Evolutionary conservation across 1,140 invertebrate species (phyloP).

Genomic region (Chrysoperla carnea): DNA sequence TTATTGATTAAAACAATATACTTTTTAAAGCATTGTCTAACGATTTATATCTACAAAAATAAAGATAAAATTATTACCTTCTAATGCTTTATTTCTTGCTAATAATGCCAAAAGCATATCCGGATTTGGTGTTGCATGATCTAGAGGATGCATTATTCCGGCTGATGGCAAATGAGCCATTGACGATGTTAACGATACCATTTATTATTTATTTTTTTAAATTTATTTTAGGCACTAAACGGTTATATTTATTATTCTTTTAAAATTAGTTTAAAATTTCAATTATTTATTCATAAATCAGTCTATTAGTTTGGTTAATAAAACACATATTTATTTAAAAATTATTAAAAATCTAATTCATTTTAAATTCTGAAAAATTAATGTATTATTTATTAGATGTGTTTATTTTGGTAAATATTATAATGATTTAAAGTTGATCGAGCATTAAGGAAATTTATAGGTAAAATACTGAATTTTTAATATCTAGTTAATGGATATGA

Average conservation of each 20-base stretch:
- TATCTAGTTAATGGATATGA: too few relatives aligned
- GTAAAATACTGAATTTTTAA: too few relatives aligned
- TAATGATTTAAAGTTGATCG: too few relatives aligned
- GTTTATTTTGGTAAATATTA: too few relatives aligned
- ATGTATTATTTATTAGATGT: too few relatives aligned
- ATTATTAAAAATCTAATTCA: background rate
- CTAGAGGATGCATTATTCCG: conserved; percentile 15
- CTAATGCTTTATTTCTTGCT: conserved; percentile 69
- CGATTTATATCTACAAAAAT: background rate
- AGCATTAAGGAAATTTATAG: too few relatives aligned
- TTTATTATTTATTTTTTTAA: background rate
- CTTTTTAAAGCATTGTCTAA: too few relatives aligned
- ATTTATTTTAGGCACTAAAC: background rate
- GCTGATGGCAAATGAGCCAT: conserved; percentile 11
- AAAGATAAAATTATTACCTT: conserved; percentile 41
- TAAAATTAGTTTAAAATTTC: too few relatives aligned
- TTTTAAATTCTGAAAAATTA: too few relatives aligned
- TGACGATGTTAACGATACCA: conserved; percentile 22
- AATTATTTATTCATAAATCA: background rate
- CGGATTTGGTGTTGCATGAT: conserved; percentile 42
- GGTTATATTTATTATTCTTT: too few relatives aligned
- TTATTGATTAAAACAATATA: too few relatives aligned
- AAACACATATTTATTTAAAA: background rate
- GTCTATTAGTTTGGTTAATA: background rate
- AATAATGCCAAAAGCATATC: conserved; percentile 66